phyloP scores from a whole-genome alignment of 2,113 vertebrate species.

The Micromys minutus region DNA sequence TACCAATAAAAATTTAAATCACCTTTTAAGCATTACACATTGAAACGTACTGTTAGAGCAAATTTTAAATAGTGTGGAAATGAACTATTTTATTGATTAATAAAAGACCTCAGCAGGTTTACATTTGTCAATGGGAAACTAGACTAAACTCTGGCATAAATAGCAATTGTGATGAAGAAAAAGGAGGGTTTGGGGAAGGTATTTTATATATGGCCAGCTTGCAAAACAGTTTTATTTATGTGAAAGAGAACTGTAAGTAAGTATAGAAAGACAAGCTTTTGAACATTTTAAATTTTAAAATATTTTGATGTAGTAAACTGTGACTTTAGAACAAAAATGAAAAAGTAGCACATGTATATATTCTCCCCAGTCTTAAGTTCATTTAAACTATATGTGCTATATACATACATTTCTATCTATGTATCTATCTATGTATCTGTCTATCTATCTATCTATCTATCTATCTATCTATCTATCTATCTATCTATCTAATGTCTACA shows the following conservation, averaged over 20 bases:
- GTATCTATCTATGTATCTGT: not conserved
- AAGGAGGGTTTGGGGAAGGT: not conserved
- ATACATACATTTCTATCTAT: not conserved
- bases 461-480: not conserved
- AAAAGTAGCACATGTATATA: not conserved
- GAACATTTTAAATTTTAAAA: not conserved
- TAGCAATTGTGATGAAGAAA: not conserved
- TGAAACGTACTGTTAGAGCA: not conserved
- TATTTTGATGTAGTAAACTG: not conserved
- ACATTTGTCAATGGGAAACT: not conserved
- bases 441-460: not conserved
- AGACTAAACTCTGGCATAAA: not conserved
- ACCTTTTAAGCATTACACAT: not conserved
- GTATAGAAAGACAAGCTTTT: not conserved
- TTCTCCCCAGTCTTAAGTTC: not conserved
- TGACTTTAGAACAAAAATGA: not conserved
- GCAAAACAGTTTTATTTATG: not conserved
- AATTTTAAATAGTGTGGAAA: not conserved
- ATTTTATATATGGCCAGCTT: not conserved
- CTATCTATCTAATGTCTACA: not conserved
- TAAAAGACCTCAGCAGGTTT: not conserved
- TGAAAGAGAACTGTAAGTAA: not conserved
- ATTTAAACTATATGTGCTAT: not conserved
- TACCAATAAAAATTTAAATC: not conserved
- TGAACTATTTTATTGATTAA: not conserved